phyloP scores from a whole-genome alignment of 1,140 invertebrate species.

The Trialeurodes vaporariorum region DNA sequence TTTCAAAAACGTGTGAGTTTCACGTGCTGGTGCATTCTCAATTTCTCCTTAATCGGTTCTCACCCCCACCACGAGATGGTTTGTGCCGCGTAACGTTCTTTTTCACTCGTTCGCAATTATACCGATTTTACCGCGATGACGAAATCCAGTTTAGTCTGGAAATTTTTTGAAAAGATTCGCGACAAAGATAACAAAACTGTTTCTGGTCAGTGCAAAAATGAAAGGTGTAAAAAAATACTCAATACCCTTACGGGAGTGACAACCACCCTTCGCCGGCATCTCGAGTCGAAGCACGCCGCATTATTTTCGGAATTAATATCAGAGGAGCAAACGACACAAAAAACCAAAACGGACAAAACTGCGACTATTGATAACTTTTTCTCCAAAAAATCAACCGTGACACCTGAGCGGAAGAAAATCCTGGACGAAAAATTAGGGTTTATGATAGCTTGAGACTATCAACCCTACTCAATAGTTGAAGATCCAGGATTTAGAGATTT shows the following conservation, averaged over 20 bases:
- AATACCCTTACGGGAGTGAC: slow-evolving; percentile 1
- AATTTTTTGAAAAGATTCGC: not conserved
- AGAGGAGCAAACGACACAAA: not conserved
- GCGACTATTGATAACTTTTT: not conserved
- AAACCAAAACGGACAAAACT: slow-evolving; percentile 7
- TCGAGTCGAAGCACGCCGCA: not conserved
- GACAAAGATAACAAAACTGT: not conserved
- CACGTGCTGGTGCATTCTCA: too few species aligned
- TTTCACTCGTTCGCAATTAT: too few species aligned
- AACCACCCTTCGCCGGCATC: slow-evolving; percentile 4
- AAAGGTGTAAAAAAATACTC: slow-evolving; percentile 1
- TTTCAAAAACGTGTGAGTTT: too few species aligned
- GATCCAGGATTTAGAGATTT: slow-evolving; percentile 22
- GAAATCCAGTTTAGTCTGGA: not conserved
- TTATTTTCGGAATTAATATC: slow-evolving; percentile 1
- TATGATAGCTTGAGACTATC: slow-evolving; percentile 23
- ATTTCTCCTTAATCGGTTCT: too few species aligned
- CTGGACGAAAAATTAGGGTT: slow-evolving; percentile 13
- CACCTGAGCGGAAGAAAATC: slow-evolving; percentile 11
- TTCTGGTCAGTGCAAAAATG: slow-evolving; percentile 2
- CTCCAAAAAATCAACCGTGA: slow-evolving; percentile 6
- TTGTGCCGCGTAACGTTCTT: too few species aligned
- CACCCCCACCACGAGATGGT: too few species aligned
- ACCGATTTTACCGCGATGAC: too few species aligned
- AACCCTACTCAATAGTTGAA: slow-evolving; percentile 23